Percentiles rank a stretch among this genome's conserved stretches.
phyloP scores from a whole-genome alignment of 2,797 vertebrate genomes.

The Amazona ochrocephala region DNA sequence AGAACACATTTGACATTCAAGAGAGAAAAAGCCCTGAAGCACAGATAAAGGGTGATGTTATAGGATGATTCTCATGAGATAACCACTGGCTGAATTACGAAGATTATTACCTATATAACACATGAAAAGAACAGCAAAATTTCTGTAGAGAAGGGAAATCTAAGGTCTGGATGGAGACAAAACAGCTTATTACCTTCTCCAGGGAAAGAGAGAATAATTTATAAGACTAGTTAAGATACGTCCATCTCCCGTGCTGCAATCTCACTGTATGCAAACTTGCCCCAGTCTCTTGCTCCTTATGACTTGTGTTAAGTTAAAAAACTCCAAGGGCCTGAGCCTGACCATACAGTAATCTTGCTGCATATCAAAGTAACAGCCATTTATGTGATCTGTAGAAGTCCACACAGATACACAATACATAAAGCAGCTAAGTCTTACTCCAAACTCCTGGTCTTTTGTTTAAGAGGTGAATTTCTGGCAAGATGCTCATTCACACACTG shows the following conservation, averaged over 20 bases:
- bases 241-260: neutral
- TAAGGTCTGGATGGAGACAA: slow-evolving; percentile 1
- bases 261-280: neutral
- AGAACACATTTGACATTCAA: slow-evolving; percentile 21
- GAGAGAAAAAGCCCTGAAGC: slow-evolving; percentile 2
- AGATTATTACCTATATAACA: neutral
- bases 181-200: neutral
- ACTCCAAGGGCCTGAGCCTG: neutral
- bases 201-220: neutral
- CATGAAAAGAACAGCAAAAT: neutral
- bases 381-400: neutral
- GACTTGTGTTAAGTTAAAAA: neutral
- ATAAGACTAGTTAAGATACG: neutral
- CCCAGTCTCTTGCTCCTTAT: neutral
- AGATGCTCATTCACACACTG: neutral
- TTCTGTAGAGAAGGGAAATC: neutral
- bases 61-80: neutral
- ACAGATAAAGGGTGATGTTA: slow-evolving; percentile 11
- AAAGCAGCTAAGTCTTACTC: neutral
- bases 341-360: neutral
- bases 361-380: neutral
- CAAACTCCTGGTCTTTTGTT: neutral
- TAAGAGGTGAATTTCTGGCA: neutral
- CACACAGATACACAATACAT: neutral
- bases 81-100: slow-evolving; percentile 11